Base-by-base conservation (phyloP, 1,140 invertebrate genomes). In the Contarinia nasturtii region DNA sequence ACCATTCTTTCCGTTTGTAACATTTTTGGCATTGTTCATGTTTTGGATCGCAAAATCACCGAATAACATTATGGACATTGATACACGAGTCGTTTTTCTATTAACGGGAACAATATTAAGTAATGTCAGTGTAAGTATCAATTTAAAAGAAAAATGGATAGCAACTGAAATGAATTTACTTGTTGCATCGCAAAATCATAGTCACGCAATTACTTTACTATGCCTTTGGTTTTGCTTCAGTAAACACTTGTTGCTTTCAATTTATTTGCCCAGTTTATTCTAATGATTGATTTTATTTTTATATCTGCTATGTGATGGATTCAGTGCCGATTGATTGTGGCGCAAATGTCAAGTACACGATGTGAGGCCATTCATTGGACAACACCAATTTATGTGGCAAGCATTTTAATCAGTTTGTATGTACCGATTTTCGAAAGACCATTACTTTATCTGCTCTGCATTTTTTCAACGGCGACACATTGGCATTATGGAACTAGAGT, bases 331-430 rank as follows among this genome's bases (percentile, higher is more conserved):
- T 67, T 97, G 43, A 97, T 98, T 57, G 88, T 98, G 10, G 78
- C 84, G n/a, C 92, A 97, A 70, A 98, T 97, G 93, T 89, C 85
- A 54, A 79, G 80, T 57, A 86, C 81, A 8, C 74, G 82, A 44
- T 91, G 89, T 68, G 86, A 94, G 56, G 62, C 75, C 42, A 70
- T 86, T 52, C 89, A 92, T 57, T 83, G 78, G 77, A 71, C 94
- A 56, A 65, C 92, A 44, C 67, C 83, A 49, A 83, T 88, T 22
- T 68, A 81, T 38, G 55, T 66, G 5, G 44, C 67, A 0, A 68
- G 70, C 10, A 64, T 76, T 4, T 15, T 72, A 4, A 19, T 75
- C 2, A 73, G 74, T 1, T 58, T 78, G 37, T 63, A 76, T 44
- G 55, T 77, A 18, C 76, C 78, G 7, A 61, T 63, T 7, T 58